phyloP scores from a whole-genome alignment of 1,140 invertebrate genomes.

The Anadara kagoshimensis region DNA sequence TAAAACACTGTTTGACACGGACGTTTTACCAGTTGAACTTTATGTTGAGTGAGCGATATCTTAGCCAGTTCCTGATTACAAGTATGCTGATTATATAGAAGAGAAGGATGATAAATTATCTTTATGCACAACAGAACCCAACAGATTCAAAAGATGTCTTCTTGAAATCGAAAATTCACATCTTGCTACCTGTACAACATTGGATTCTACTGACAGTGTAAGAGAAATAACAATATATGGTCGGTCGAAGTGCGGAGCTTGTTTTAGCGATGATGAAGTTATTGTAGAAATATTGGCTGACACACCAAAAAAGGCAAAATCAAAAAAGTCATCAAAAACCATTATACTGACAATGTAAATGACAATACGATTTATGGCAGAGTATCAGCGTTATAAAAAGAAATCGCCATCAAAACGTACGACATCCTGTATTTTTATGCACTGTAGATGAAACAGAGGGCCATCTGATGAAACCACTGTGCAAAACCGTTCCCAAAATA shows the following conservation, averaged over 20 bases:
- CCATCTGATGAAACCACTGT: conserved; percentile 57
- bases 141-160: conserved; percentile 41
- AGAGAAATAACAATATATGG: conserved; percentile 52
- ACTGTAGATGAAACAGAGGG: conserved; percentile 47
- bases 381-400: conserved; percentile 54
- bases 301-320: conserved; percentile 1
- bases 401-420: conserved; percentile 22
- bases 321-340: conserved; percentile 12
- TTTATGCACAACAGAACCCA: conserved; percentile 13
- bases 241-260: conserved; percentile 55
- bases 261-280: conserved; percentile 61
- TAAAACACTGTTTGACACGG: too few species aligned
- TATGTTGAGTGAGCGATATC: too few species aligned
- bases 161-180: conserved; percentile 45
- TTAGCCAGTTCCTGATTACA: too few species aligned
- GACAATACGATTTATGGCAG: conserved; percentile 37
- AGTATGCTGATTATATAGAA: too few species aligned
- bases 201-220: conserved; percentile 21
- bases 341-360: not conserved
- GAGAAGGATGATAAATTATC: too few species aligned
- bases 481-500: conserved; percentile 59
- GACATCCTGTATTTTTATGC: conserved; percentile 54
- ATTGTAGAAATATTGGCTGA: conserved; percentile 55
- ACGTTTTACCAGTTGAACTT: too few species aligned
- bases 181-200: conserved; percentile 32